Evolutionary conservation across 1,140 invertebrate species (phyloP).

Genomic region (Leptinotarsa texana): DNA sequence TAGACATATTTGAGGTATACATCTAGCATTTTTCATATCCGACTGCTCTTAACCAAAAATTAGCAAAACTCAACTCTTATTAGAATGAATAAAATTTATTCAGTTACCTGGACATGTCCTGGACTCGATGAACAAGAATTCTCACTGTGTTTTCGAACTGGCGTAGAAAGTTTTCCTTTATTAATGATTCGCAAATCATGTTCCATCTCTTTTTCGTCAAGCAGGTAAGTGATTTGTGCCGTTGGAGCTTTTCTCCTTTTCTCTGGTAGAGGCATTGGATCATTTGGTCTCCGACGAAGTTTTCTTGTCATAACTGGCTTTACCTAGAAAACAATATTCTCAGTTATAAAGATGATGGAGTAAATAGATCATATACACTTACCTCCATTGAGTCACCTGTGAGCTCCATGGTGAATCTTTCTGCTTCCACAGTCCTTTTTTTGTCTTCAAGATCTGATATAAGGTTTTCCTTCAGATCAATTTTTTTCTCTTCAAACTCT

Average conservation of each 20-base stretch:
- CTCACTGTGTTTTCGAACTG: conserved; percentile 57
- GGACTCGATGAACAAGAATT: conserved; percentile 39
- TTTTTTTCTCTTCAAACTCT: conserved; percentile 95
- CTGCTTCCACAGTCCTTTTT: conserved; percentile 83
- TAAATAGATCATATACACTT: background rate
- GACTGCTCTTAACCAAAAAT: too few relatives aligned
- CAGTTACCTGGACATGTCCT: conserved; percentile 27
- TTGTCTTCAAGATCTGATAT: conserved; percentile 93
- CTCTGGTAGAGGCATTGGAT: conserved; percentile 85
- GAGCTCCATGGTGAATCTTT: conserved; percentile 80
- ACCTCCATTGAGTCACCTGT: conserved; percentile 86
- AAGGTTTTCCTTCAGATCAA: conserved; percentile 88
- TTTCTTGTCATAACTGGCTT: conserved; percentile 66
- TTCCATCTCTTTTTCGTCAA: conserved; percentile 89
- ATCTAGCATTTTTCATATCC: too few relatives aligned
- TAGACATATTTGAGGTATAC: too few relatives aligned
- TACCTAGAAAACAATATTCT: conserved; percentile 27
- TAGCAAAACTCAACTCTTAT: background rate
- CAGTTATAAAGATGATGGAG: background rate
- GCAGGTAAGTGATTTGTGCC: conserved; percentile 79
- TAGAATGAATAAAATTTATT: background rate
- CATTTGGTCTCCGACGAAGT: conserved; percentile 87
- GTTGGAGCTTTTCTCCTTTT: conserved; percentile 80
- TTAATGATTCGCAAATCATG: conserved; percentile 83
- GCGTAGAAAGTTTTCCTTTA: conserved; percentile 64